These are phyloP conservation scores for Apodemia mormo DNA, from an alignment of 2,888 invertebrate genomes.

Conservation along the genomic window DNA sequence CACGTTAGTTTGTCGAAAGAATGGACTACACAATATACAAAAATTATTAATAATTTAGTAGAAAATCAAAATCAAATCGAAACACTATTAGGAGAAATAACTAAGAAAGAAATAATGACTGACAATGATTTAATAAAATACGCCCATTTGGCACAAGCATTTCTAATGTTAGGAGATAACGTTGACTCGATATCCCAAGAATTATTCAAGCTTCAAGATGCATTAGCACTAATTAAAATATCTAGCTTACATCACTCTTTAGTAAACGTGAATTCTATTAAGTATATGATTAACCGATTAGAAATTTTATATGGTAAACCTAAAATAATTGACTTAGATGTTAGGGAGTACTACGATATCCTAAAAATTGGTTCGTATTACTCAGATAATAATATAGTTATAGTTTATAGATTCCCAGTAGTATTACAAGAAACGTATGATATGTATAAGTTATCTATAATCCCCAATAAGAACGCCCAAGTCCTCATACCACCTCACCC, in stretches of 20 bases:
- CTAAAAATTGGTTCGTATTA: not conserved
- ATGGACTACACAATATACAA: not conserved
- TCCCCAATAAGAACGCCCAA: too few relatives aligned
- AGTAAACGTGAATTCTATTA: not conserved
- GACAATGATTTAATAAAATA: not conserved
- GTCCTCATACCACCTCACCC: too few relatives aligned
- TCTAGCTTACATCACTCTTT: not conserved
- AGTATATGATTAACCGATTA: not conserved
- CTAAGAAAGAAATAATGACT: not conserved
- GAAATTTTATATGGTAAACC: too few relatives aligned
- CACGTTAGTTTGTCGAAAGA: too few relatives aligned
- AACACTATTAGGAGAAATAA: not conserved
- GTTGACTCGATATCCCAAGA: too few relatives aligned
- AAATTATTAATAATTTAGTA: not conserved
- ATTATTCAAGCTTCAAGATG: too few relatives aligned
- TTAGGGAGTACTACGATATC: not conserved
- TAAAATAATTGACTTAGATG: too few relatives aligned
- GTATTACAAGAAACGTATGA: not conserved
- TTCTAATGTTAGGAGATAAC: not conserved
- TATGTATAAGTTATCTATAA: too few relatives aligned
- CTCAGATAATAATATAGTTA: too few relatives aligned
- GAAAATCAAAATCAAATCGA: not conserved
- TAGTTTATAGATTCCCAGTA: not conserved
- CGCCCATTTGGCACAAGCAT: not conserved
- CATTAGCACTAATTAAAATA: too few relatives aligned